Conservation (phyloP, 2,797 vertebrate species). For the Aselliscus stoliczkanus region DNA sequence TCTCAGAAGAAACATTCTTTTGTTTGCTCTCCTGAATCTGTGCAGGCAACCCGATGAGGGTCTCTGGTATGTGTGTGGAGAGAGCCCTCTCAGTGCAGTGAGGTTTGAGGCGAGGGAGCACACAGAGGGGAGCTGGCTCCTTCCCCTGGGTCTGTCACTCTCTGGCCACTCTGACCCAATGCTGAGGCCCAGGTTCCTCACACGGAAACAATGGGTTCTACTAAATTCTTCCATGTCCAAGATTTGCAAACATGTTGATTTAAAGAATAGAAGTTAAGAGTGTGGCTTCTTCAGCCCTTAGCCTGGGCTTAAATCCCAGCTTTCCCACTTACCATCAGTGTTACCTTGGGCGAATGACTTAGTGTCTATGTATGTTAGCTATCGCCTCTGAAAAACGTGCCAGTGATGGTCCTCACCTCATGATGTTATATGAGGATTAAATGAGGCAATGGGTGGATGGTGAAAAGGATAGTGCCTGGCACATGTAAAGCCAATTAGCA, state of each 20-base stretch:
- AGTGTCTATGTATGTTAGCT: background rate
- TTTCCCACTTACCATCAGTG: constrained; percentile 48
- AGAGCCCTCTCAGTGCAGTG: background rate
- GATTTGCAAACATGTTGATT: constrained; percentile 22
- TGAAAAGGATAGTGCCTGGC: background rate
- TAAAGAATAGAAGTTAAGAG: constrained; percentile 27
- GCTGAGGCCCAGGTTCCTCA: background rate
- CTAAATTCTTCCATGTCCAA: background rate
- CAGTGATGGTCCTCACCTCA: background rate
- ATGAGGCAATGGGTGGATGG: background rate
- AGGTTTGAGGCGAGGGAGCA: accelerated
- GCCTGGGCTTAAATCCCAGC: background rate
- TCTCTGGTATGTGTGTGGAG: accelerated
- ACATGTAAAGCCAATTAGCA: background rate
- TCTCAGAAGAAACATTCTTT: background rate
- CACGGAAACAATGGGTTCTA: background rate
- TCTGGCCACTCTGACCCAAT: background rate
- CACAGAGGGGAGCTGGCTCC: background rate
- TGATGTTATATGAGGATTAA: background rate
- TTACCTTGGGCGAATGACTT: constrained; percentile 14
- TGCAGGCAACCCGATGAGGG: background rate
- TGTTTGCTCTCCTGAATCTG: background rate
- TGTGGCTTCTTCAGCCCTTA: constrained; percentile 37
- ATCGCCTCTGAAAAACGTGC: background rate
- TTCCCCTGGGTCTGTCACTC: background rate